Evolutionary conservation across 2,113 vertebrate species (phyloP).

Genomic region (Chaetodon trifascialis): DNA sequence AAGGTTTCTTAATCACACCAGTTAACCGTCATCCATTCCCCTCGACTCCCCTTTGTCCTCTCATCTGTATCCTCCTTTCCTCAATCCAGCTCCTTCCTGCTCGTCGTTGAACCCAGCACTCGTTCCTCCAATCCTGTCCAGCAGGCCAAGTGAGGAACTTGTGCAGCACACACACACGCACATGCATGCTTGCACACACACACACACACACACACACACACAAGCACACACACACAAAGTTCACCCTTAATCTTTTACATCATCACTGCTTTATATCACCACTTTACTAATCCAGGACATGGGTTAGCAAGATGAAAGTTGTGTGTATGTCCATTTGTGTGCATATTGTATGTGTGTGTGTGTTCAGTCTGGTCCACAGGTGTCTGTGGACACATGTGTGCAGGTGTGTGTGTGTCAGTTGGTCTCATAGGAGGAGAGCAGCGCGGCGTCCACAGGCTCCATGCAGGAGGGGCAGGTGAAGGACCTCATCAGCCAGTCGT

Average conservation of each 20-base stretch:
- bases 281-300: slow-evolving; percentile 68
- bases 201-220: not conserved
- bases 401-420: slow-evolving; percentile 84
- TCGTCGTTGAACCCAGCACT: slow-evolving; percentile 1
- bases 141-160: slow-evolving; percentile 79
- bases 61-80: not conserved
- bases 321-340: slow-evolving; percentile 34
- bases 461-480: slow-evolving; percentile 99
- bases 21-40: not conserved
- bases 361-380: slow-evolving; percentile 25
- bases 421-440: slow-evolving; percentile 98
- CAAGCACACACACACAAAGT: not conserved
- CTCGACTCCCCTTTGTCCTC: not conserved
- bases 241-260: slow-evolving; percentile 29
- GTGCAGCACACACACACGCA: not conserved
- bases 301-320: slow-evolving; percentile 40
- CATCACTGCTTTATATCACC: slow-evolving; percentile 34
- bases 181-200: not conserved
- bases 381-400: slow-evolving; percentile 10
- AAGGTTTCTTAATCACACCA: slow-evolving; percentile 26
- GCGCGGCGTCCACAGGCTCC: slow-evolving; percentile 98
- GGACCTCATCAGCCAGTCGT: slow-evolving; percentile 99
- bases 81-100: slow-evolving; percentile 19
- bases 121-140: slow-evolving; percentile 78
- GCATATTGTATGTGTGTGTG: slow-evolving; percentile 39